phyloP scores from a whole-genome alignment of 2,113 vertebrate species.

The Leucosticte australis region DNA sequence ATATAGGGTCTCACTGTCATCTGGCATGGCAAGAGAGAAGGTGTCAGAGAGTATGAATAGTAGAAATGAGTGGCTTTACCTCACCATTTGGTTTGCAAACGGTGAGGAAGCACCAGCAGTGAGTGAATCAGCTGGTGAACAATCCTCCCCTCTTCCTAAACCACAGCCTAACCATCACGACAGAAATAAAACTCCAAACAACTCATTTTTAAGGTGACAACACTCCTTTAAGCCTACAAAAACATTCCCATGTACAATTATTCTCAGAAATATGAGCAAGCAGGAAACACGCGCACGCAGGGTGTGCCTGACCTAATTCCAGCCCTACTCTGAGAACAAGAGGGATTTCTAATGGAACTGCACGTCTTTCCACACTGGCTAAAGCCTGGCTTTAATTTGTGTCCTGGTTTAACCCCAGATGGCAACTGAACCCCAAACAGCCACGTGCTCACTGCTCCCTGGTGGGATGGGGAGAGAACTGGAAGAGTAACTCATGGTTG shows the following conservation, averaged over 20 bases:
- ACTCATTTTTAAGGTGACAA: constrained; percentile 23
- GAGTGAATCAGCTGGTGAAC: neutral
- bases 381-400: neutral
- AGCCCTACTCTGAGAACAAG: neutral
- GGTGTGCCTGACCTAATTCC: constrained; percentile 60
- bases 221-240: neutral
- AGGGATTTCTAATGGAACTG: neutral
- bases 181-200: constrained; percentile 1
- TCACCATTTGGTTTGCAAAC: neutral
- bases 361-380: neutral
- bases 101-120: neutral
- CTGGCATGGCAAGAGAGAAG: neutral
- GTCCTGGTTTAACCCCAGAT: neutral
- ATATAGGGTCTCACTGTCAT: neutral
- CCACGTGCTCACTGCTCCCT: neutral
- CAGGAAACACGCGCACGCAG: neutral
- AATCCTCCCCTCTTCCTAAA: neutral
- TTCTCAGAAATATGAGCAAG: constrained; percentile 31
- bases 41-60: neutral
- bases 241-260: neutral
- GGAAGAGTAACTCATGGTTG: rapidly evolving
- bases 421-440: neutral
- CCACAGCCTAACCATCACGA: neutral
- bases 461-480: neutral
- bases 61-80: neutral